A percentile compares a stretch with the other conserved stretches of the same genome.
Evolutionary conservation across 2,113 vertebrate species (phyloP).

Genomic region (Lepus europaeus): DNA sequence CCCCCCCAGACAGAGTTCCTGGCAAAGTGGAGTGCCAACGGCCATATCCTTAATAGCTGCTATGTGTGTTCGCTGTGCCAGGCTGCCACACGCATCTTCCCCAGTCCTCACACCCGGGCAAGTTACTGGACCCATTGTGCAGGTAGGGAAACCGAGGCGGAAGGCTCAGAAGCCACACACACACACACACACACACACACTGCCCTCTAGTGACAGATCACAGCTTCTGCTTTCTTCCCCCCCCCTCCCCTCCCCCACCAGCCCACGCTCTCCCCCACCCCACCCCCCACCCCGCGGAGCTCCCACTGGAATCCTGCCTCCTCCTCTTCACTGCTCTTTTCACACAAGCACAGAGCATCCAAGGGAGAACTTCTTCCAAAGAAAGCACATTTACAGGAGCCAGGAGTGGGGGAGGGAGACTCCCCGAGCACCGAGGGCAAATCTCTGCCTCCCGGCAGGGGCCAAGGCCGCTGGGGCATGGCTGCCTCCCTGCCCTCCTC

Average conservation of each 20-base stretch:
- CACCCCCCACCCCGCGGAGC: not conserved
- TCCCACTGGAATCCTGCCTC: not conserved
- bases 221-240: not conserved
- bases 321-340: conserved; percentile 38
- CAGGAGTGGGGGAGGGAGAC: not conserved
- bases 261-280: not conserved
- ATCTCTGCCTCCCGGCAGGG: not conserved
- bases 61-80: not conserved
- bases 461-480: not conserved
- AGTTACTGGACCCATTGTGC: not conserved
- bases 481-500: not conserved
- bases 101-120: not conserved
- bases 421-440: not conserved
- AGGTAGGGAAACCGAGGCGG: conserved; percentile 42
- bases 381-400: conserved; percentile 59
- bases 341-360: conserved; percentile 53
- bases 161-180: not conserved
- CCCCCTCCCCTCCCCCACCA: too few relatives aligned
- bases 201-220: not conserved
- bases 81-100: not conserved
- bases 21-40: not conserved
- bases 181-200: not conserved
- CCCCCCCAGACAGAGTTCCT: not conserved
- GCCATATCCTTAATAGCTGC: not conserved
- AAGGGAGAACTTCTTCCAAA: conserved; percentile 49